Conservation (phyloP, 1,140 invertebrate species). For the Limonius californicus region DNA sequence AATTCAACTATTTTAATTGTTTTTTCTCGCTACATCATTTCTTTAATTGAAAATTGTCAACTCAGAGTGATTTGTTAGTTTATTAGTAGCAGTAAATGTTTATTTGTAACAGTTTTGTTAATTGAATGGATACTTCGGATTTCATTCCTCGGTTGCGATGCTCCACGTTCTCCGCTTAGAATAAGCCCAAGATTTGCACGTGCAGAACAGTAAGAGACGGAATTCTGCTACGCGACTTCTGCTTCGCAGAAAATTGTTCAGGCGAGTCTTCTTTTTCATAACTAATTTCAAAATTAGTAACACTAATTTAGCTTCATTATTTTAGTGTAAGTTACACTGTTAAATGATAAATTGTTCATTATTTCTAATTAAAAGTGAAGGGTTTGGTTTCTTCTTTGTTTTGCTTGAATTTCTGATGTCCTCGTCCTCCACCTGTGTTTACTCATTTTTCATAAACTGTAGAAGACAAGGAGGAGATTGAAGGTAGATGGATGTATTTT, state of each 20-base stretch:
- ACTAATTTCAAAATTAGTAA: conserved; percentile 9
- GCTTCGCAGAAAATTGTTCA: neutral
- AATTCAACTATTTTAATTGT: conserved; percentile 14
- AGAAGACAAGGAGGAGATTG: no score
- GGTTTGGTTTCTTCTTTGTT: neutral
- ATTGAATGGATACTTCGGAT: conserved; percentile 10
- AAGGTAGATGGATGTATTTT: no score
- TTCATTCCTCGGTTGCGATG: neutral
- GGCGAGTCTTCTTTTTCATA: neutral
- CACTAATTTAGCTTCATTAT: conserved; percentile 6
- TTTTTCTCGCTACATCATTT: conserved; percentile 12
- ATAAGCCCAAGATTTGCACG: no score
- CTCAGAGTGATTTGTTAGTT: conserved; percentile 18
- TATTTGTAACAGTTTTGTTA: conserved; percentile 15
- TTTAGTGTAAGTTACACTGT: neutral
- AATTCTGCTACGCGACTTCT: neutral
- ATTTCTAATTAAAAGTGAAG: neutral
- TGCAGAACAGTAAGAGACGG: neutral
- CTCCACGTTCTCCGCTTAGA: no score
- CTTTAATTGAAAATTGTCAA: conserved; percentile 15
- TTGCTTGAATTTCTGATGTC: neutral
- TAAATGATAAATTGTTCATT: conserved; percentile 1
- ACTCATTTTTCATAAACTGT: no score
- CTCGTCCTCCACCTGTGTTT: neutral
- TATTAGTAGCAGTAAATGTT: conserved; percentile 18